These are phyloP conservation scores for Mycetomoellerius zeteki DNA, from an alignment of 1,140 invertebrate genomes.

Conservation along the genomic window DNA sequence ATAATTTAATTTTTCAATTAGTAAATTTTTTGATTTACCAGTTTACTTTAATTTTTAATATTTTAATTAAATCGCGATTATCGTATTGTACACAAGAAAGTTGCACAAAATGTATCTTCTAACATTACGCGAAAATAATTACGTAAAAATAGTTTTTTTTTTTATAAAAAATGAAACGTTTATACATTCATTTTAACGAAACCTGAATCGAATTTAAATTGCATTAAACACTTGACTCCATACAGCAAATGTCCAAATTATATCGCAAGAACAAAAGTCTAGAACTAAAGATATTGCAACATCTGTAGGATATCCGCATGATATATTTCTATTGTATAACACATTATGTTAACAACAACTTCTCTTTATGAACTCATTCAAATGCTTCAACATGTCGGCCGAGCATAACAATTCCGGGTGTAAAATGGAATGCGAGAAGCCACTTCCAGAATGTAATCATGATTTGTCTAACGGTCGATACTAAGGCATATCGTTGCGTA, in stretches of 20 bases:
- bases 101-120: neutral
- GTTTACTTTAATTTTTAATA: neutral
- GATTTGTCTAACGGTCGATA: slow-evolving; percentile 21
- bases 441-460: neutral
- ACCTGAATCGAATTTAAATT: neutral
- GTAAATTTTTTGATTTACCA: neutral
- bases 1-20: too few species aligned
- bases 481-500: slow-evolving; percentile 38
- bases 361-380: neutral
- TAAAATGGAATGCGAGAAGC: neutral
- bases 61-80: neutral
- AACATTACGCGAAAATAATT: neutral
- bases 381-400: neutral
- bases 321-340: too few species aligned
- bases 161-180: neutral
- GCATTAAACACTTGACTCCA: neutral
- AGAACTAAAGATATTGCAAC: too few species aligned
- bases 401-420: slow-evolving; percentile 16
- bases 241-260: too few species aligned
- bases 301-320: too few species aligned
- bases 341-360: neutral
- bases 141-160: neutral
- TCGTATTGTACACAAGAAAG: neutral
- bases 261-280: too few species aligned
- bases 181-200: neutral